phyloP scores from a whole-genome alignment of 2,888 invertebrate genomes.

The Cheilosia vernalis region DNA sequence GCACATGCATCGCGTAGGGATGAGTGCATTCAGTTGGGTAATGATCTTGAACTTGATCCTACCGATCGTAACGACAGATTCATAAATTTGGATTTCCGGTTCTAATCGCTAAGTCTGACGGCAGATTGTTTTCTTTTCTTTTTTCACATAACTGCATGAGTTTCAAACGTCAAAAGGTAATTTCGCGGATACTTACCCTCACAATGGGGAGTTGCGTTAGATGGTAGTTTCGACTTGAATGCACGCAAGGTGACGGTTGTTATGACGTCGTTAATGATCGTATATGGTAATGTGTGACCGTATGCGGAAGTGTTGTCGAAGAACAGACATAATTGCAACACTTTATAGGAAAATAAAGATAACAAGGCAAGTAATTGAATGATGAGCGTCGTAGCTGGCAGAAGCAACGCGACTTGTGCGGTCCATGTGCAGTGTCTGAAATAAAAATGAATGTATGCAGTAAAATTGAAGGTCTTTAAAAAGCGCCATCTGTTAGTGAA shows the following conservation, averaged over 20 bases:
- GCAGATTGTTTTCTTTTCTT: background rate
- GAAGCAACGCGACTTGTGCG: background rate
- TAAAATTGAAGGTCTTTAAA: no score
- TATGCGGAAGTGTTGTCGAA: constrained; percentile 3
- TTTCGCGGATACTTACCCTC: constrained; percentile 9
- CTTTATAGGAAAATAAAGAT: background rate
- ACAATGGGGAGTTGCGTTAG: background rate
- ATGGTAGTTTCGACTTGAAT: background rate
- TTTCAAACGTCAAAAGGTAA: constrained; percentile 2
- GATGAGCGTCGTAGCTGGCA: background rate
- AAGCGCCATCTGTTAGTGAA: no score
- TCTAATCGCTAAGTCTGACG: background rate
- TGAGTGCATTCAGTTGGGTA: background rate
- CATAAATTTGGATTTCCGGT: constrained; percentile 2
- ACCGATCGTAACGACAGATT: background rate
- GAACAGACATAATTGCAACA: constrained; percentile 9
- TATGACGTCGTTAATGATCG: constrained; percentile 16
- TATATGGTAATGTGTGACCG: constrained; percentile 1
- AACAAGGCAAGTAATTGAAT: background rate
- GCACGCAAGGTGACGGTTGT: constrained; percentile 17
- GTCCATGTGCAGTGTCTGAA: no score
- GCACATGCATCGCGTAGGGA: background rate
- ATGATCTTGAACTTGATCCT: background rate
- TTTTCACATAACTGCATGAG: background rate
- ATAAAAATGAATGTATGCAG: no score